Base-by-base conservation (phyloP, 2,797 vertebrate species). In the Chromobotia macracanthus region DNA sequence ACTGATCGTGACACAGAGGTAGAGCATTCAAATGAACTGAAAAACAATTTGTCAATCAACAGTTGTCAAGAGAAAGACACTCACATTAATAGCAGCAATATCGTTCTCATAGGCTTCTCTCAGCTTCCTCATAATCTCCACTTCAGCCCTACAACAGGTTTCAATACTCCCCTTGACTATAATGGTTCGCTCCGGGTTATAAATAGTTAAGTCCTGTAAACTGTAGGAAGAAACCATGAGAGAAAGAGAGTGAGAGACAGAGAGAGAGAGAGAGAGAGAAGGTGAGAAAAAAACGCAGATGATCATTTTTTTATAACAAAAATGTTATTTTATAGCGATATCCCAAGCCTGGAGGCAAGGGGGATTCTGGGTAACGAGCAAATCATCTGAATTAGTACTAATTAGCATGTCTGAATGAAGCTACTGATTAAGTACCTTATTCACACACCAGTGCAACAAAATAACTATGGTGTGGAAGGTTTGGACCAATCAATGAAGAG, bases 31-130 rank as follows among this genome's bases (percentile, higher is more conserved):
- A 41, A 64, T 38, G 4, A 38, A 11, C 5, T 35, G 15, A 8
- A 35, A 63, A 63, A 35, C 60, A 10, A 5, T 8, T 63, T 38
- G 3, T 19, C 9, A 61, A 9, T 64, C 61, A 50, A n/a, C 16
- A 25, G 15, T 51, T 15, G 16, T 41, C 13, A 12, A 5, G 28
- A 51, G 60, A n/a, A 11, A 10, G 5, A 6, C 28, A 70, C 96
- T 96, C 90, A 98, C 97, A 2, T 94, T 95, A 80, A 95, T 89
- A 1, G 96, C 94, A 93, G 95, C 94, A 77, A 96, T 79, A 68
- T 98, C 97, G 0, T 94, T 97, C 85, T 97, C 96, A 0, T 96
- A 96, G 88, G 96, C 96, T 88, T 98, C 97, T 12, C 96, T 94
- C 79, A 98, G 91, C 83, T 97, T 98, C 91, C 92, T 96, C 95